phyloP scores from a whole-genome alignment of 2,797 vertebrate species.

The Platyrinchus mystaceus region DNA sequence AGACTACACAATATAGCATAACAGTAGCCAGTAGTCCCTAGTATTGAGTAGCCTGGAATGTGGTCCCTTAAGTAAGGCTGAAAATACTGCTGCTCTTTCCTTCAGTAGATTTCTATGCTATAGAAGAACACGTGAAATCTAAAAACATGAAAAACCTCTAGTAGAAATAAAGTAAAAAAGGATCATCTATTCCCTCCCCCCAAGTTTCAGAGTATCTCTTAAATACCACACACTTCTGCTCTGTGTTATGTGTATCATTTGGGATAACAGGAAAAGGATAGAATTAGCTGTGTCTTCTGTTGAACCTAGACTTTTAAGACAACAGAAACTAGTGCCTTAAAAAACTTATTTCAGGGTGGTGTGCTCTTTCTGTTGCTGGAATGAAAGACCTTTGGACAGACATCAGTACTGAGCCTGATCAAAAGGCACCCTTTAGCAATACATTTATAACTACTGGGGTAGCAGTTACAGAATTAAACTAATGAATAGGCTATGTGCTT shows the following conservation, averaged over 20 bases:
- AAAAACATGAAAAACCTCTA: neutral
- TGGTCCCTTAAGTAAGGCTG: neutral
- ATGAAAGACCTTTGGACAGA: neutral
- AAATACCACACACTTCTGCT: neutral
- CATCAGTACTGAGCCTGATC: neutral
- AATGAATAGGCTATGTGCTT: neutral
- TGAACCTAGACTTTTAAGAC: neutral
- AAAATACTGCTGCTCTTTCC: neutral
- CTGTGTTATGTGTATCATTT: neutral
- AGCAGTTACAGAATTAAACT: neutral
- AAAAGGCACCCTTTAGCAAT: neutral
- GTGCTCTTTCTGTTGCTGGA: neutral
- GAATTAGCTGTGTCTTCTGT: neutral
- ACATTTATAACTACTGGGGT: neutral
- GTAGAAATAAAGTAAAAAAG: neutral
- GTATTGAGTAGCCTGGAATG: neutral
- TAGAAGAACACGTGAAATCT: neutral
- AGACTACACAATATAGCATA: accelerated
- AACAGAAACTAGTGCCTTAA: neutral
- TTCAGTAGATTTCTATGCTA: neutral
- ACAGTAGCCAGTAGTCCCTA: neutral
- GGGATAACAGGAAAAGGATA: neutral
- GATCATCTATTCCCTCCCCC: neutral
- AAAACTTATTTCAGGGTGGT: neutral
- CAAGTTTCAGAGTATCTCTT: neutral